Percentiles rank a stretch among this genome's conserved stretches.
Evolutionary conservation across 2,113 vertebrate species (phyloP).

Genomic region (Erinaceus europaeus): DNA sequence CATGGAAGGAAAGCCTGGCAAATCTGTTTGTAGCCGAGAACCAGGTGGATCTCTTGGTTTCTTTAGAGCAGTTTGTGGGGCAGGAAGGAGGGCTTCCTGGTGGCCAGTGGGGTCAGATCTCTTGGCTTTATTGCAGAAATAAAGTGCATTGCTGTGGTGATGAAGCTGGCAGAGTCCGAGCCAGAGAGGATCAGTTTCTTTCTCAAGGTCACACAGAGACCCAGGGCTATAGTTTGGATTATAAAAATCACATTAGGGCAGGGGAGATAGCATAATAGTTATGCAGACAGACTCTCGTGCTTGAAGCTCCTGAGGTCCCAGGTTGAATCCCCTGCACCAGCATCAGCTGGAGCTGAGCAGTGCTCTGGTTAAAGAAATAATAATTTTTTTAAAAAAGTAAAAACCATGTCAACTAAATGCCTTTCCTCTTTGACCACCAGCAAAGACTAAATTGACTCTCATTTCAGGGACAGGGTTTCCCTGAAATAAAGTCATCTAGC

Average conservation of each 20-base stretch:
- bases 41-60: background rate
- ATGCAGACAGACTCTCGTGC: no score
- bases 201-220: background rate
- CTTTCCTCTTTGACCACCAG: background rate
- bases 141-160: background rate
- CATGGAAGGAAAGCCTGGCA: constrained; percentile 58
- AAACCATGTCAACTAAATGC: no score
- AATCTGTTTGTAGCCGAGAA: constrained; percentile 53
- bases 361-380: no score
- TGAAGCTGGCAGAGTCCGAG: background rate
- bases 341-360: no score
- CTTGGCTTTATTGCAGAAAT: no score
- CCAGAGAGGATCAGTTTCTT: background rate
- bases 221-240: background rate
- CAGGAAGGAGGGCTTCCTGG: background rate
- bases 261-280: no score
- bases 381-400: no score
- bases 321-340: no score
- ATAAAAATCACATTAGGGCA: background rate
- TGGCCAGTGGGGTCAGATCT: background rate
- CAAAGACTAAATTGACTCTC: background rate
- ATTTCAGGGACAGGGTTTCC: background rate
- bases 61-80: background rate
- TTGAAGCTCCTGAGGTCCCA: no score
- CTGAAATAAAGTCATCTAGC: background rate